Evolutionary conservation across 92 coral and sea anemone genomes (phyloP).

Genomic region (Diadumene lineata): DNA sequence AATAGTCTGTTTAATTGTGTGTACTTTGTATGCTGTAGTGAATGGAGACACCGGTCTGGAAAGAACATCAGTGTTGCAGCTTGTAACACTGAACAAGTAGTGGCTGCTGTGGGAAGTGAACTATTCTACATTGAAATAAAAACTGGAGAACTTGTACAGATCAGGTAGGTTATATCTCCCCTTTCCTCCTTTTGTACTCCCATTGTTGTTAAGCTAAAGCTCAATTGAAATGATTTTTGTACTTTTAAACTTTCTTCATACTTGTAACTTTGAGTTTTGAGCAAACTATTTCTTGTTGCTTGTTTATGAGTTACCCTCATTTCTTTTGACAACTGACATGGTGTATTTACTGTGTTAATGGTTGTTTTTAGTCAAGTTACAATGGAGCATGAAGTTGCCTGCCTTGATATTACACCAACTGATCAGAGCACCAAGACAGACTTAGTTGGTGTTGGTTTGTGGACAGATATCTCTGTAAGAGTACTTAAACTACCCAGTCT

Average conservation of each 20-base stretch:
- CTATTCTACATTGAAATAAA: conserved; percentile 80
- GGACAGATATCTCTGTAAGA: conserved; percentile 98
- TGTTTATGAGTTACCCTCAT: too few relatives aligned
- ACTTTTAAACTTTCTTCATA: too few relatives aligned
- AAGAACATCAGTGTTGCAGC: conserved; percentile 99
- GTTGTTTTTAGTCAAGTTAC: conserved; percentile 78
- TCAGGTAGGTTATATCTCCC: conserved; percentile 66
- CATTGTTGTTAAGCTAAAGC: not conserved
- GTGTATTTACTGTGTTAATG: too few relatives aligned
- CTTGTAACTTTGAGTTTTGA: too few relatives aligned
- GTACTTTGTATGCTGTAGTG: too few relatives aligned
- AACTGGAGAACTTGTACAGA: conserved; percentile 63
- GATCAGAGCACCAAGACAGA: conserved; percentile 62
- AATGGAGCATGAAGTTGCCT: conserved; percentile 95
- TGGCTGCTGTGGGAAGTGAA: conserved; percentile 91
- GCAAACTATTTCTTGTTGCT: too few relatives aligned
- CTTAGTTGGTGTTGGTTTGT: conserved; percentile 85
- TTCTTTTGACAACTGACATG: too few relatives aligned
- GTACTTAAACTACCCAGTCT: conserved; percentile 75
- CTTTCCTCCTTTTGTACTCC: not conserved
- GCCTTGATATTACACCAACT: conserved; percentile 85
- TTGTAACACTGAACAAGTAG: conserved; percentile 85
- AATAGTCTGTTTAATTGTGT: too few relatives aligned
- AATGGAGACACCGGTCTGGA: conserved; percentile 84
- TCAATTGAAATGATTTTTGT: not conserved